Evolutionary conservation across 2,113 vertebrate genomes (phyloP).

Genomic region (Forbesichthys papilliferus): DNA sequence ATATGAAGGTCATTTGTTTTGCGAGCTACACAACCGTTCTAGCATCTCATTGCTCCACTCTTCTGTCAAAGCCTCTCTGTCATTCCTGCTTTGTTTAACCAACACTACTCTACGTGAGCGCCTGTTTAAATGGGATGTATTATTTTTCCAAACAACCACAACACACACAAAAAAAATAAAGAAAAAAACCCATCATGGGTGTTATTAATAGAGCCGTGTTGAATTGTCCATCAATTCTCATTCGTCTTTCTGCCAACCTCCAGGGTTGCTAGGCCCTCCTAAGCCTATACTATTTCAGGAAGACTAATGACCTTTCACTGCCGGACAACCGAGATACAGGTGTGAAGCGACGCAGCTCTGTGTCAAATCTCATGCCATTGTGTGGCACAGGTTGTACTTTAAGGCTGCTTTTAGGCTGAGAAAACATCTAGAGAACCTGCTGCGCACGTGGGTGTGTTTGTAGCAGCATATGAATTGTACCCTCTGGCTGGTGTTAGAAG

Average conservation of each 20-base stretch:
- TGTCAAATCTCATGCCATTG: slow-evolving; percentile 58
- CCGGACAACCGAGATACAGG: slow-evolving; percentile 49
- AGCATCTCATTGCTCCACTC: slow-evolving; percentile 10
- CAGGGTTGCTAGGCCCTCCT: slow-evolving; percentile 14
- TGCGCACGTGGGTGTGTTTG: slow-evolving; percentile 48
- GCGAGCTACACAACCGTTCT: slow-evolving; percentile 11
- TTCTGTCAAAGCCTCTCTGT: slow-evolving; percentile 3
- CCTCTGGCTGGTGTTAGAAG: slow-evolving; percentile 43
- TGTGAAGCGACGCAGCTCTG: slow-evolving; percentile 56
- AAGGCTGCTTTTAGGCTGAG: slow-evolving; percentile 35
- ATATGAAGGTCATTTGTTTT: slow-evolving; percentile 1
- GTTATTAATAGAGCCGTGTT: slow-evolving; percentile 31
- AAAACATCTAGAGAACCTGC: slow-evolving; percentile 48
- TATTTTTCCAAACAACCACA: slow-evolving; percentile 4
- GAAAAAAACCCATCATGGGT: slow-evolving; percentile 32
- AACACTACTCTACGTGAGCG: slow-evolving; percentile 9
- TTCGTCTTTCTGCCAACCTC: slow-evolving; percentile 34
- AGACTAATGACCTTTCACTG: slow-evolving; percentile 65
- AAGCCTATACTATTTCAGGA: slow-evolving; percentile 56
- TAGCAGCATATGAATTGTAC: slow-evolving; percentile 57
- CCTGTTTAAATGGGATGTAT: slow-evolving; percentile 39
- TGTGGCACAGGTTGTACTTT: slow-evolving; percentile 30
- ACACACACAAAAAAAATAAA: background rate
- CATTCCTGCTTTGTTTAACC: slow-evolving; percentile 13
- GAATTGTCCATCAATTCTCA: slow-evolving; percentile 34